Conservation (phyloP, 1,140 invertebrate species). For the Aphelenchoides besseyi region DNA sequence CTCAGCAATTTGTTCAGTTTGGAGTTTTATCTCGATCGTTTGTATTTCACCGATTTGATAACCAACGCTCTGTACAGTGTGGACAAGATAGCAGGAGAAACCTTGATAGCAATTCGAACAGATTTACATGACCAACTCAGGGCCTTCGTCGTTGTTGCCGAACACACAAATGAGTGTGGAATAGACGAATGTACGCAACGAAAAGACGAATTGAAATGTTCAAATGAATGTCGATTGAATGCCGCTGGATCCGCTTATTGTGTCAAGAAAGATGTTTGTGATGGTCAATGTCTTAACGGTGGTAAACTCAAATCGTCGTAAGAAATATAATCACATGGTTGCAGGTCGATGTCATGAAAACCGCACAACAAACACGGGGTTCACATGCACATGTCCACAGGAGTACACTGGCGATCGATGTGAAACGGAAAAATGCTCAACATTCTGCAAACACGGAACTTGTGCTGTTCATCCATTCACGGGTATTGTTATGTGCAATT, state of each 20-base stretch:
- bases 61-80: slow-evolving; percentile 73
- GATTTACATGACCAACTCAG: slow-evolving; percentile 70
- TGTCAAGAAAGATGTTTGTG: slow-evolving; percentile 11
- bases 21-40: slow-evolving; percentile 72
- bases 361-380: no score
- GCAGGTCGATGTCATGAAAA: no score
- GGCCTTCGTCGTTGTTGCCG: slow-evolving; percentile 77
- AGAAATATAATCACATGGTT: no score
- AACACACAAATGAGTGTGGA: slow-evolving; percentile 71
- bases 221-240: slow-evolving; percentile 10
- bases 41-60: slow-evolving; percentile 83
- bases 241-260: background rate
- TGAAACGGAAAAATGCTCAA: background rate
- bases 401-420: background rate
- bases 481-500: background rate
- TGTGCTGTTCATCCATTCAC: background rate
- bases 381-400: background rate
- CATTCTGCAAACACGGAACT: background rate
- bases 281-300: background rate
- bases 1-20: slow-evolving; percentile 74
- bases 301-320: no score
- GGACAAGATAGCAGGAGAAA: slow-evolving; percentile 76
- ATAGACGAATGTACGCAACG: slow-evolving; percentile 26
- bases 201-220: slow-evolving; percentile 14
- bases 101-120: slow-evolving; percentile 68